Conservation (phyloP, 2,888 invertebrate species). For the Eremobia ochroleuca region DNA sequence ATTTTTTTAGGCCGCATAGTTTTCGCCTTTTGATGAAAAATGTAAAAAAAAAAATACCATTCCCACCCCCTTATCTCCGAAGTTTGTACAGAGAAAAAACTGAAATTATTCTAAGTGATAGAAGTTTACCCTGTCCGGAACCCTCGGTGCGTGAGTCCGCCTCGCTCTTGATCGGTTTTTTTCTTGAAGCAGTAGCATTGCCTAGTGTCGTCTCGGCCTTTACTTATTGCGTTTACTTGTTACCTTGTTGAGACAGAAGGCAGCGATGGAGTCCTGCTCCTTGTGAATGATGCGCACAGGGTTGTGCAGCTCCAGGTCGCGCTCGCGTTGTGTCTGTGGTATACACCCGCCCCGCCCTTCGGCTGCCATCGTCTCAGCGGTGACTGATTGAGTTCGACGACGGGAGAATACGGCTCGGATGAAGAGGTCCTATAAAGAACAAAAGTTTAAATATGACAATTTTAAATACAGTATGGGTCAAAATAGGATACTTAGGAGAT, state of each 20-base stretch:
- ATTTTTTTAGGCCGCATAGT: too few relatives aligned
- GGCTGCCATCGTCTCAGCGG: conserved; percentile 68
- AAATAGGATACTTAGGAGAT: neutral
- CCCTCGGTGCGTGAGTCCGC: too few relatives aligned
- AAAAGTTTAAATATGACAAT: neutral
- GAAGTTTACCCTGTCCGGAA: too few relatives aligned
- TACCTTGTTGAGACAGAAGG: conserved; percentile 99
- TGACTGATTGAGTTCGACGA: conserved; percentile 90
- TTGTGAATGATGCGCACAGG: conserved; percentile 99
- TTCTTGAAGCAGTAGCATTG: neutral
- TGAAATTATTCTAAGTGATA: too few relatives aligned
- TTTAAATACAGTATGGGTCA: neutral
- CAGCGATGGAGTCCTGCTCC: conserved; percentile 99
- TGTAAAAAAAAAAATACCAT: too few relatives aligned
- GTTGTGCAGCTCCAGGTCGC: conserved; percentile 91
- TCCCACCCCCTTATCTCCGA: too few relatives aligned
- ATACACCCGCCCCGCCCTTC: conserved; percentile 65
- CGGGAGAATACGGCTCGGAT: conserved; percentile 98
- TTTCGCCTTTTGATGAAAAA: too few relatives aligned
- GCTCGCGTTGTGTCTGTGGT: conserved; percentile 71
- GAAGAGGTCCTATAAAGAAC: conserved; percentile 93
- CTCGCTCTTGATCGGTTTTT: too few relatives aligned
- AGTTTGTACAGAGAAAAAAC: too few relatives aligned
- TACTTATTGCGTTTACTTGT: conserved; percentile 2
- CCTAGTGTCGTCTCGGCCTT: neutral